Evolutionary conservation across 2,113 vertebrate species (phyloP).

Genomic region (Triplophysa dalaica): DNA sequence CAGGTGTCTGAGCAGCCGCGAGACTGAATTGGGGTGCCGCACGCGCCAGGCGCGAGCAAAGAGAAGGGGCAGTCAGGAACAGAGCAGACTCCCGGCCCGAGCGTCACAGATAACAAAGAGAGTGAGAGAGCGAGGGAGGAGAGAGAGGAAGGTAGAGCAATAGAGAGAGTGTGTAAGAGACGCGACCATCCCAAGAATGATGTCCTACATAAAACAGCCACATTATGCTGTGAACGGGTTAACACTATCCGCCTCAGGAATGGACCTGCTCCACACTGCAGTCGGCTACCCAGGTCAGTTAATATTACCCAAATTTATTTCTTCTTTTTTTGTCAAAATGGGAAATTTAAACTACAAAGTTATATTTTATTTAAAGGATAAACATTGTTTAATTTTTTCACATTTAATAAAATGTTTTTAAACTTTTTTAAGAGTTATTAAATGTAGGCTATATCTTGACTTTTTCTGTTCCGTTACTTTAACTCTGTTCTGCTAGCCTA

Average conservation of each 20-base stretch:
- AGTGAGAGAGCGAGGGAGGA: neutral
- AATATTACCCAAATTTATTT: too few species aligned
- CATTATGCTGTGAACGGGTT: slow-evolving; percentile 84
- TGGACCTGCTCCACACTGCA: slow-evolving; percentile 82
- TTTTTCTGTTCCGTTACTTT: too few species aligned
- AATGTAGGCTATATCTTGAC: too few species aligned
- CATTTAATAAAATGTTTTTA: neutral
- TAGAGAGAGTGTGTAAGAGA: slow-evolving; percentile 29
- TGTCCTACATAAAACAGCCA: slow-evolving; percentile 86
- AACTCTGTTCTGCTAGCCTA: too few species aligned
- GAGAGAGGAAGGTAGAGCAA: slow-evolving; percentile 2
- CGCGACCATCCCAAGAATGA: slow-evolving; percentile 70
- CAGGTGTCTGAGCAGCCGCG: slow-evolving; percentile 19
- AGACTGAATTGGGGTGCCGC: slow-evolving; percentile 14
- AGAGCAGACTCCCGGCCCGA: slow-evolving; percentile 13
- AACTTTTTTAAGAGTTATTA: too few species aligned
- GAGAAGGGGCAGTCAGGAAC: slow-evolving; percentile 12
- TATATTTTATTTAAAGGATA: too few species aligned
- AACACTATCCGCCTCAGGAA: slow-evolving; percentile 74
- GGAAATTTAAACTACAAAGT: too few species aligned
- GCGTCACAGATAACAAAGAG: slow-evolving; percentile 5
- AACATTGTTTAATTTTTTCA: too few species aligned
- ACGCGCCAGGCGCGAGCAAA: slow-evolving; percentile 37
- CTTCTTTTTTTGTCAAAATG: too few species aligned
- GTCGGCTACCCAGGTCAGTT: slow-evolving; percentile 84